Evolutionary conservation across 2,888 invertebrate genomes (phyloP), one percentile per base, ranked within the genome.

Genomic region (Idaea straminata): DNA sequence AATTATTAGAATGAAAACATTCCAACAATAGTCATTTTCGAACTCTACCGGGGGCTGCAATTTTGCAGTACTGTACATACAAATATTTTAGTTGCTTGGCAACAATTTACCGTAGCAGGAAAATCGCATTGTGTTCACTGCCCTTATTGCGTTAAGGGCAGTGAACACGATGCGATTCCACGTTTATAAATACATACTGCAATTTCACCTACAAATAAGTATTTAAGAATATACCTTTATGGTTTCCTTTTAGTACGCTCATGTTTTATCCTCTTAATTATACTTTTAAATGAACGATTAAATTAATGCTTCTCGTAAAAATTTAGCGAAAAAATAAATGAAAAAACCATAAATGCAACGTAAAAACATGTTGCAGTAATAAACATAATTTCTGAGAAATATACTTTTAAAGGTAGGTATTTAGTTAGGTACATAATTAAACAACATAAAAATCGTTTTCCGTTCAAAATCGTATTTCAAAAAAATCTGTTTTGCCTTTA

Each of bases 281-380:
- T 47, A 47, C 47, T 47, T 57, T 66, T 57, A 35, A 65, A 57
- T 62, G 59, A 38, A 67, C 69, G 61, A 62, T 70, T 65, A 60
- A 61, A 62, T 66, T 59, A 47, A 47, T 47, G 47, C 13, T 47
- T 47, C 13, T 47, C 47, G 10, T 47, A 47, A 47, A 36, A 47
- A 47, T 3, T 47, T 47, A 7, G 47, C 13, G 10, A 47, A 47
- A 47, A 47, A 47, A 47, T 47, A 13, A 7, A 47, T 13, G 36
- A 10, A 36, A 7, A 36, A 5, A 36, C 36, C 36, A 36, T 36
- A 36, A 36, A 36, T 36, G 10, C 10, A 7, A 36, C 36, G 36
- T 25, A 25, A 25, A 25, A 25, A 25, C 25, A 25, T 25, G 25
- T 25, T 25, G 25, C 36, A 36, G 36, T 36, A 36, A 36, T 36